Conservation (phyloP, 2,113 vertebrate genomes). For the Tachycineta bicolor region DNA sequence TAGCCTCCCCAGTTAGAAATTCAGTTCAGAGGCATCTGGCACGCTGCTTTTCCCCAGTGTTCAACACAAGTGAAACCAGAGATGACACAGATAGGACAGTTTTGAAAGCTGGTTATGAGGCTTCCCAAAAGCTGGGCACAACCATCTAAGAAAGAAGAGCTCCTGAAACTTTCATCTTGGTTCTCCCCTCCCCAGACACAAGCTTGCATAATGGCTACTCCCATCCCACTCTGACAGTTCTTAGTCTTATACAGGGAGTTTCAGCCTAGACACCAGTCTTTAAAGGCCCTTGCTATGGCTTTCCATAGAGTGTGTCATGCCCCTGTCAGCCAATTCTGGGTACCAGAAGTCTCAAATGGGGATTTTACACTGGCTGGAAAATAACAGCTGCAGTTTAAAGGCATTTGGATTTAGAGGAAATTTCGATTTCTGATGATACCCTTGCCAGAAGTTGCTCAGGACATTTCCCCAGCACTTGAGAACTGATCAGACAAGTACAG, state of each 20-base stretch:
- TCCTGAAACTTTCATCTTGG: neutral
- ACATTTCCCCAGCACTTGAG: neutral
- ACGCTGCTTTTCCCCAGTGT: neutral
- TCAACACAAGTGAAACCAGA: neutral
- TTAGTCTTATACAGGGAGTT: neutral
- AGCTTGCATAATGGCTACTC: neutral
- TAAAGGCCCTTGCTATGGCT: neutral
- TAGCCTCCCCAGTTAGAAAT: neutral
- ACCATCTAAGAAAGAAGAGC: neutral
- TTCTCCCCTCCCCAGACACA: neutral
- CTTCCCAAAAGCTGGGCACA: neutral
- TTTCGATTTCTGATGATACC: neutral
- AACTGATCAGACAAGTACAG: neutral
- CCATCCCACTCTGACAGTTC: neutral
- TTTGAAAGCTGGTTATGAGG: neutral
- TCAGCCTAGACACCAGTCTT: neutral
- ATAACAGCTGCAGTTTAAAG: neutral
- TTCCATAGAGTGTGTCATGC: rapidly evolving
- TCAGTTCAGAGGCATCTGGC: neutral
- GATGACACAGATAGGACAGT: neutral
- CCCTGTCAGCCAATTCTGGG: neutral
- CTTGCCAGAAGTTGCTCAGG: neutral
- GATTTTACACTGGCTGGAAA: neutral
- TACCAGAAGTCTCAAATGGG: neutral
- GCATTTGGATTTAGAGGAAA: neutral